Base-by-base conservation (phyloP, 2,888 invertebrate species). In the Drosophila eohydei region DNA sequence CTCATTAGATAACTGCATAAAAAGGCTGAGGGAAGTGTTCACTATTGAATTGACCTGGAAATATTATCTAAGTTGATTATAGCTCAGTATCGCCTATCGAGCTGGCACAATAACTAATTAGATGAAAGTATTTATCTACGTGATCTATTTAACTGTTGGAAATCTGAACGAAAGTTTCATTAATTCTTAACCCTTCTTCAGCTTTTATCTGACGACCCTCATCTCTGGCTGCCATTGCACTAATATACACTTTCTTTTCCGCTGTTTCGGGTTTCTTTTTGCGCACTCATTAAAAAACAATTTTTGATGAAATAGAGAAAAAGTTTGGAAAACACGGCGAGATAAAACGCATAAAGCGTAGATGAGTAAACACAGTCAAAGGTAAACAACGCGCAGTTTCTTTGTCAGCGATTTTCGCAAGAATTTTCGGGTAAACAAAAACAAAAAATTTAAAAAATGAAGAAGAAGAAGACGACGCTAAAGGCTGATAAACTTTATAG, bases 341-440 rank as follows among this genome's bases (percentile, higher is more conserved):
- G 16, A 46, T 9, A 16, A 16, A 46, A 4, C 30, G 36, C 21
- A 38, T n/a, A 40, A 56, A 58, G 21, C 46, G 58, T 55, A 58
- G 58, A 58, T 50, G 43, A 32, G 46, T 73, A 57, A 65, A 58
- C 43, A 52, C 34, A 48, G 26, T 21, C 51, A 57, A 21, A 56
- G 26, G 46, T 74, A 59, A 75, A 75, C 60, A 75, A 30, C 41
- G 26, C 58, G 61, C 43, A 57, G 43, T 57, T 63, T 56, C 52
- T 57, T 56, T 58, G 64, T 46, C 30, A 44, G 60, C 55, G 44
- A 34, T 41, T 57, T 62, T 74, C 69, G 40, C 5, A 26, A 55
- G 70, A 71, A 70, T 58, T 38, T 57, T 30, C 32, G 40, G 26
- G 51, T 77, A 66, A 75, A 74, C 65, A 74, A 74, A 41, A 60